Evolutionary conservation across 2,113 vertebrate genomes (phyloP), one percentile per base, ranked within the genome.

Genomic region (Lycaon pictus): DNA sequence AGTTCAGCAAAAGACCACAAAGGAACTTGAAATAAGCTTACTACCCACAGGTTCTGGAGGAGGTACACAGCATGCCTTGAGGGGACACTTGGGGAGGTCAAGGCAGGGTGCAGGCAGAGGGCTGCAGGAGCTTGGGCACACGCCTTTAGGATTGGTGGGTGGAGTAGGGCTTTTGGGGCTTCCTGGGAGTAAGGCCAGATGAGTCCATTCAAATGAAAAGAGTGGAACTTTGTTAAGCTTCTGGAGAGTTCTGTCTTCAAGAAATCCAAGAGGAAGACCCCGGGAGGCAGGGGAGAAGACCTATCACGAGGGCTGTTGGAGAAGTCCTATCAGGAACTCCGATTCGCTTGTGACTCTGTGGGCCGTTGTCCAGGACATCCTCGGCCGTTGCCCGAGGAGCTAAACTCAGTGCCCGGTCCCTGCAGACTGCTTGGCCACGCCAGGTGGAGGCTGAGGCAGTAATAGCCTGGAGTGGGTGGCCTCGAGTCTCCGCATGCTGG

Each of bases 361-460:
- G 71, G 58, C 69, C 43, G 19, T 55, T 63, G 22, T 32, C 81
- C 25, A 3, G 82, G n/a, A 20, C 3, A 2, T 5, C 43, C 43
- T 43, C 6, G 43, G 3, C 0, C 0, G 1, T 43, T 67, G n/a
- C 9, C 3, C 16, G 9, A 65, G 82, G 6, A n/a, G 17, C 23
- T 37, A 72, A 3, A 37, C 60, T 43, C 25, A 11, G 13, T 16
- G 55, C n/a, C 32, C 10, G 1, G 71, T 13, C 71, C 43, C 25
- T 2, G 27, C 8, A 32, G 60, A 11, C 32, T n/a, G 7, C 35
- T 25, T n/a, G 60, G 27, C 72, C 27, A 15, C 20, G n/a, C 35
- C 43, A 48, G 12, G 29, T 4, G 32, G 32, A 74, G 10, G 65
- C 22, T 48, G 43, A 58, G 72, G 60, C 83, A 7, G 4, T 22